Evolutionary conservation across 1,140 invertebrate genomes (phyloP), one percentile per base, ranked within the genome.

Genomic region (Ceratina japonica): DNA sequence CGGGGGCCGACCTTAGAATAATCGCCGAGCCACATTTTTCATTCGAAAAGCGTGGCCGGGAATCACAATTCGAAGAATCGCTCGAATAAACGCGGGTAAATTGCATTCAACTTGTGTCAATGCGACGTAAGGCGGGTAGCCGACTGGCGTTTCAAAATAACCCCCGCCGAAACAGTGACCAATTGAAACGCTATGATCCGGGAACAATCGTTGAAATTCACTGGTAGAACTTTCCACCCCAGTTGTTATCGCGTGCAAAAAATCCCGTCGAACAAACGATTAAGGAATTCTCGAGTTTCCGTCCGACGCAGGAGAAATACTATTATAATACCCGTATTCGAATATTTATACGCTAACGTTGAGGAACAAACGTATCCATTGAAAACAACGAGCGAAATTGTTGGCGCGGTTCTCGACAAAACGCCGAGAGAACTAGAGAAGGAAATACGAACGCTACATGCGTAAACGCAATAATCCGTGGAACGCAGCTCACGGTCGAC

Each of bases 61-160:
- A 44, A 63, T 61, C 70, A 72, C 58, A 61, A 72, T 72, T 18
- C 56, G 69, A 78, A 71, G 58, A 71, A 77, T 77, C 37, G 37
- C 16, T 61, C 49, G 58, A 62, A 78, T 72, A 54, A 78, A 63
- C 59, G 75, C 49, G 31, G 4, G 49, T 64, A 64, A 78, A 78
- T 71, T 70, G 61, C 69, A 78, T 78, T 72, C 75, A 78, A 4
- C 2, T 8, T 31, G 66, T 63, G 22, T 62, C 16, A 44, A 78
- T 72, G 64, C 59, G 24, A 15, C 8, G 64, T 56, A 71, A 77
- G 75, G 31, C 58, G 65, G 54, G 54, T 69, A 1, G 2, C 10
- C 13, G 31, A 1, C 37, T 16, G 24, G 16, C 58, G 13, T 69
- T 62, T 24, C 70, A 61, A 37, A 24, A n/a, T 2, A 58, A 56